A percentile compares a stretch with the other conserved stretches of the same genome.
These are phyloP conservation scores for Rhinophrynus dorsalis DNA, from an alignment of 2,797 vertebrate genomes.

Conservation along the genomic window DNA sequence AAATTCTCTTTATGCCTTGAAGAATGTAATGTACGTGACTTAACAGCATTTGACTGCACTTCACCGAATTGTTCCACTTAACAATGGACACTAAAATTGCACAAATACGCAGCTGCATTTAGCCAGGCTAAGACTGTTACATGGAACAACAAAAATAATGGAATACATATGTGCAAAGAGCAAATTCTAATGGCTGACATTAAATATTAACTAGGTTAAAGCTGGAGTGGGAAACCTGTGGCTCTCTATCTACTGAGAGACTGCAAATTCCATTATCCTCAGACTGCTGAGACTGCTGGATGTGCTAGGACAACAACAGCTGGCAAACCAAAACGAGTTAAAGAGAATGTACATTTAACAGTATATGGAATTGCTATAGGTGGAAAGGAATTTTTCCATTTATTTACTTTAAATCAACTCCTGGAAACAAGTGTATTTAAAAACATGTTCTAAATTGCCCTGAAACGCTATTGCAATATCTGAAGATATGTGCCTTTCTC, in stretches of 20 bases:
- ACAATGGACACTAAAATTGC: constrained; percentile 38
- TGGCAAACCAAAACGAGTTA: too few relatives aligned
- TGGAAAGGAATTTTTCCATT: neutral
- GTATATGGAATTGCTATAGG: neutral
- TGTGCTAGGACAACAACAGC: too few relatives aligned
- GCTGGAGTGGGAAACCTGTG: too few relatives aligned
- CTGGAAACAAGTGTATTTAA: too few relatives aligned
- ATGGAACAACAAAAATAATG: constrained; percentile 21
- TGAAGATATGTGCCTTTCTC: too few relatives aligned
- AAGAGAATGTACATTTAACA: neutral
- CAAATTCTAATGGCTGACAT: constrained; percentile 19
- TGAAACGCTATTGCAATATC: too few relatives aligned
- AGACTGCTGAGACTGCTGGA: too few relatives aligned
- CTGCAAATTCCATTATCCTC: too few relatives aligned
- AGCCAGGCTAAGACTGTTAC: neutral
- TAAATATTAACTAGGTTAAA: constrained; percentile 14
- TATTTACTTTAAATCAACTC: too few relatives aligned
- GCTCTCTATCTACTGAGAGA: too few relatives aligned
- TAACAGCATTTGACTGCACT: constrained; percentile 11
- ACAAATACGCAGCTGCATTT: constrained; percentile 15
- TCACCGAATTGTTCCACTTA: constrained; percentile 15
- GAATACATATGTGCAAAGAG: constrained; percentile 23
- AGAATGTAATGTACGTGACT: constrained; percentile 37
- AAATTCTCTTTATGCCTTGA: constrained; percentile 1
- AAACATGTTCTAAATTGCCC: too few relatives aligned